phyloP scores from a whole-genome alignment of 2,797 vertebrate genomes.

The Sebastes kiyomatsui region DNA sequence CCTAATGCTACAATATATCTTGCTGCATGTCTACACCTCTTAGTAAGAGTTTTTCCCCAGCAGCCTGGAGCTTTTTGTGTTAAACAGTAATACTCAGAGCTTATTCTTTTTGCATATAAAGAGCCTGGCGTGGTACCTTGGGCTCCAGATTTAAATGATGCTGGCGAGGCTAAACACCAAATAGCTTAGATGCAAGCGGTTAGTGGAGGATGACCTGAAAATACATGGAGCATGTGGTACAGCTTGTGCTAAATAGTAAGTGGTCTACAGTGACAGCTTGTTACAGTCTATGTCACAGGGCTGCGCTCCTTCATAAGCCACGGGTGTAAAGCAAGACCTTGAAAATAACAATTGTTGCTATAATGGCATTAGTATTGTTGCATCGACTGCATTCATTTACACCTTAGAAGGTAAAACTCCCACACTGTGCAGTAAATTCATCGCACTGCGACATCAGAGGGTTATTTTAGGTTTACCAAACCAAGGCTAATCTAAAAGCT shows the following conservation, averaged over 20 bases:
- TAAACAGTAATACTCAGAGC: conserved; percentile 48
- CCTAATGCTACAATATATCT: conserved; percentile 34
- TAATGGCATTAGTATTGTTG: conserved; percentile 18
- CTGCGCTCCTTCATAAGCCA: conserved; percentile 30
- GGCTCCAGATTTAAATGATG: conserved; percentile 45
- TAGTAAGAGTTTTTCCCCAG: conserved; percentile 23
- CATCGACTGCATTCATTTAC: background rate
- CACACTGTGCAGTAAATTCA: conserved; percentile 1
- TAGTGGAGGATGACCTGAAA: conserved; percentile 33
- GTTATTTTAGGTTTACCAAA: conserved; percentile 23
- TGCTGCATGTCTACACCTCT: conserved; percentile 21
- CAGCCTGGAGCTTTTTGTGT: conserved; percentile 48
- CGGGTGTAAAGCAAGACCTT: conserved; percentile 26
- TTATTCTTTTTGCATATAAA: conserved; percentile 53
- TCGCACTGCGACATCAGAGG: conserved; percentile 11
- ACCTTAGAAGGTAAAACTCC: background rate
- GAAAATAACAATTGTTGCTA: conserved; percentile 22
- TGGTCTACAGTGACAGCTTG: conserved; percentile 46
- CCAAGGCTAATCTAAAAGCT: conserved; percentile 28
- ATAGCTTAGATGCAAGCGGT: conserved; percentile 25
- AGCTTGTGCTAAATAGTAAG: conserved; percentile 48
- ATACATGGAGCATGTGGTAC: conserved; percentile 34
- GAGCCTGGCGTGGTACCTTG: conserved; percentile 22
- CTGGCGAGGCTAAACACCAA: conserved; percentile 33
- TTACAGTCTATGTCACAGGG: conserved; percentile 35